These are phyloP conservation scores for Trematocara stigmaticum DNA, from an alignment of 2,113 vertebrate species.

Conservation along the genomic window DNA sequence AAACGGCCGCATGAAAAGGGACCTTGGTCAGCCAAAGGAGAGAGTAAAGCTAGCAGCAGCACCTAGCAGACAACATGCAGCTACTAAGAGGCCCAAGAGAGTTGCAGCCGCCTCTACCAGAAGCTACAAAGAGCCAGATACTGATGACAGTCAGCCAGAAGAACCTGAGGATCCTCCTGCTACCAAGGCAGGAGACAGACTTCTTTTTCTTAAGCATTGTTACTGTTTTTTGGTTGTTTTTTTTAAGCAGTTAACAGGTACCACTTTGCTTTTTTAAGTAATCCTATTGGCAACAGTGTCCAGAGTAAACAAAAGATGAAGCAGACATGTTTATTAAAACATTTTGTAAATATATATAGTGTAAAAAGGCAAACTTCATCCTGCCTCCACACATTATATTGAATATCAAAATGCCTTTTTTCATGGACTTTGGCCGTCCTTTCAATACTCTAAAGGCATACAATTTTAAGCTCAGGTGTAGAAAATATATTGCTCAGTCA, in stretches of 20 bases:
- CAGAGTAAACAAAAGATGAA: background rate
- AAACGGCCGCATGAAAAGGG: background rate
- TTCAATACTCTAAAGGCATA: background rate
- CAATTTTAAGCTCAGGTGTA: background rate
- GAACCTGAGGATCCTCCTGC: background rate
- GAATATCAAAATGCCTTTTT: background rate
- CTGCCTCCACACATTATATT: background rate
- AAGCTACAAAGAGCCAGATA: conserved; percentile 83
- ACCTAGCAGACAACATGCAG: background rate
- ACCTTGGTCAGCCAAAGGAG: background rate
- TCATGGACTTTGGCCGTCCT: background rate
- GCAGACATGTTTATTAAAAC: background rate
- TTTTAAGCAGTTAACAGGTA: background rate
- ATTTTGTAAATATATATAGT: background rate
- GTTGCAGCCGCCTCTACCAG: conserved; percentile 61
- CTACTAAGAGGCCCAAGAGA: conserved; percentile 71
- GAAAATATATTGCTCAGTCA: background rate
- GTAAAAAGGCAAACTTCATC: background rate
- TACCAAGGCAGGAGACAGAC: conserved; percentile 6
- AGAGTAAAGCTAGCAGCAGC: background rate
- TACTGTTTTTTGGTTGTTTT: accelerated
- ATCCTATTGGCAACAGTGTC: background rate
- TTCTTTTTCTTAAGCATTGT: background rate
- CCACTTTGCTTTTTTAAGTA: background rate
- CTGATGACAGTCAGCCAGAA: conserved; percentile 60